phyloP scores from a whole-genome alignment of 2,113 vertebrate genomes.

The Plestiodon gilberti region DNA sequence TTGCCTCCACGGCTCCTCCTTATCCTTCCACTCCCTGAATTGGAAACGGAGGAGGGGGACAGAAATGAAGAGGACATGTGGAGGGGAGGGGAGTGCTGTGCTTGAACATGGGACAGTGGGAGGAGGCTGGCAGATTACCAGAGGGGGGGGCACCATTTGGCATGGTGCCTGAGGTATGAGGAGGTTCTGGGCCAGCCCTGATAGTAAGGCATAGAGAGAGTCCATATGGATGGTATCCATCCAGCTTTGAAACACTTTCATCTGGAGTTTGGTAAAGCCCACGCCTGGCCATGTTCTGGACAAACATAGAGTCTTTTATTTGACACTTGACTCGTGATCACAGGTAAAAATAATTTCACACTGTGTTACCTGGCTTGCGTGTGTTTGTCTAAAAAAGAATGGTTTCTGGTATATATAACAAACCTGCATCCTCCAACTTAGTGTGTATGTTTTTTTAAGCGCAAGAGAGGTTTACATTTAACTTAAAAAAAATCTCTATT shows the following conservation, averaged over 20 bases:
- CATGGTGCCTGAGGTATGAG: no score
- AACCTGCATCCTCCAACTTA: not conserved
- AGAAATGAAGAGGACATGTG: no score
- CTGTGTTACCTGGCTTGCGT: not conserved
- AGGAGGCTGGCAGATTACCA: no score
- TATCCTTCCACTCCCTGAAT: no score
- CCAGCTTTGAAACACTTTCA: not conserved
- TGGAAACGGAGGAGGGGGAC: no score
- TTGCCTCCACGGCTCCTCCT: no score
- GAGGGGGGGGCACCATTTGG: no score
- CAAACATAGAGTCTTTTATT: not conserved
- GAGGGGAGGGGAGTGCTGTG: no score
- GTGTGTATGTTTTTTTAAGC: not conserved
- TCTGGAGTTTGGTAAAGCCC: not conserved
- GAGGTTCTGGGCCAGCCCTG: no score
- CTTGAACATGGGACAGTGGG: no score
- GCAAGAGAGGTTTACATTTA: not conserved
- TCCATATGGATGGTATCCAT: not conserved
- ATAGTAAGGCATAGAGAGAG: not conserved
- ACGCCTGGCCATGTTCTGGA: not conserved
- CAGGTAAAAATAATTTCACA: not conserved
- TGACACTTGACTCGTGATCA: constrained; percentile 58
- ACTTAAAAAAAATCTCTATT: not conserved
- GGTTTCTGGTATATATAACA: not conserved
- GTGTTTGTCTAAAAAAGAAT: not conserved